Evolutionary conservation across 2,888 invertebrate genomes (phyloP), one percentile per base, ranked within the genome.

Genomic region (Rhingia rostrata): DNA sequence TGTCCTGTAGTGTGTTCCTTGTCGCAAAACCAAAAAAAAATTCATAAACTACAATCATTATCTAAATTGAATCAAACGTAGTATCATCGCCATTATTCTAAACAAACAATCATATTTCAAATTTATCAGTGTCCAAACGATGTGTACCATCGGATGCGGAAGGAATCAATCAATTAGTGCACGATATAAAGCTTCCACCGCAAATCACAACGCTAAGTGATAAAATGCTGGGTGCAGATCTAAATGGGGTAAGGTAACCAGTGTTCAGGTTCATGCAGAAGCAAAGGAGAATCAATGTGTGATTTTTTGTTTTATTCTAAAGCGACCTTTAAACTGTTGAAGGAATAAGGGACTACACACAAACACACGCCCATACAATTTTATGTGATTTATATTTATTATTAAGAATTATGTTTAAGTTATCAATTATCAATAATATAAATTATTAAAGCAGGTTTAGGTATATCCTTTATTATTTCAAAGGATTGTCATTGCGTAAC

Each of bases 231-330:
- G 67, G 66, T 63, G 74, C 86, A 5, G 77, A 87, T 85, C 77
- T 88, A 14, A 86, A 89, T 86, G 86, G 88, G 89, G 90, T 90
- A 87, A 87, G 87, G 75, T 43, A 60, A 14, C 6, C n/a, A 9
- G 35, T 69, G 39, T 35, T 32, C 45, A 37, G 61, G 37, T 9
- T 41, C 14, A 10, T 9, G 22, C 4, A 41, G 49, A 49, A 22
- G 22, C 22, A 30, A 32, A 49, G 49, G 49, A 49, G 6, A 4
- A 9, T 5, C 22, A 49, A 41, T 9, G 9, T 41, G 37, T 3
- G 37, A 37, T 10, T n/a, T 41, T 0, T 60, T 43, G 0, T 43
- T 39, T 56, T 22, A 37, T 5, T 14, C n/a, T 22, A 37, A 22
- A 22, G 22, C 22, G 22, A 22, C 22, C 22, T 22, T 22, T 22